Conservation (phyloP, 1,140 invertebrate genomes). For the Aporrectodea caliginosa region DNA sequence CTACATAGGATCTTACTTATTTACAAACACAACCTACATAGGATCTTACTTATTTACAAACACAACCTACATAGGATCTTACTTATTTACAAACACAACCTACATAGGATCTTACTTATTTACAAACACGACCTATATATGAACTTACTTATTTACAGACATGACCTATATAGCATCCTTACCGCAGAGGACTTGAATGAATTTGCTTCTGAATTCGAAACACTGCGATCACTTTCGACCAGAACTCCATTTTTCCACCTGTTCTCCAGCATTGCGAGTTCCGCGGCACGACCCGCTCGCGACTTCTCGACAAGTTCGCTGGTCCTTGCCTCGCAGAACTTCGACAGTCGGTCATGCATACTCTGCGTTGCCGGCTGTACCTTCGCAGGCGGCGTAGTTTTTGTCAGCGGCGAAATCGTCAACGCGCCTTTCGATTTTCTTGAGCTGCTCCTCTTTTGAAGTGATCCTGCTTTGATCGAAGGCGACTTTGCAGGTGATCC, state of each 20-base stretch:
- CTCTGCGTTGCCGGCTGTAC: constrained; percentile 44
- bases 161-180: too few species aligned
- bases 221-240: too few species aligned
- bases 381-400: constrained; percentile 35
- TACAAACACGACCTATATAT: too few species aligned
- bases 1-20: too few species aligned
- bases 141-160: too few species aligned
- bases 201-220: too few species aligned
- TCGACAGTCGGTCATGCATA: constrained; percentile 46
- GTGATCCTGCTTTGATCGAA: background rate
- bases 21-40: too few species aligned
- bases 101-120: too few species aligned
- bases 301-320: constrained; percentile 40
- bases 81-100: too few species aligned
- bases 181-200: too few species aligned
- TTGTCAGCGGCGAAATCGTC: background rate
- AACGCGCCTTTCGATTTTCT: background rate
- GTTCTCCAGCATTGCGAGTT: constrained; percentile 47
- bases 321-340: constrained; percentile 39
- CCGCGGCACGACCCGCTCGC: constrained; percentile 47
- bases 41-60: too few species aligned
- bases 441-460: background rate
- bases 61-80: too few species aligned
- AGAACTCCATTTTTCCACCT: constrained; percentile 52
- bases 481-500: background rate